Percentiles rank a stretch among this genome's conserved stretches.
Conservation (phyloP, 2,888 invertebrate species). For the Apotomis turbidana region DNA sequence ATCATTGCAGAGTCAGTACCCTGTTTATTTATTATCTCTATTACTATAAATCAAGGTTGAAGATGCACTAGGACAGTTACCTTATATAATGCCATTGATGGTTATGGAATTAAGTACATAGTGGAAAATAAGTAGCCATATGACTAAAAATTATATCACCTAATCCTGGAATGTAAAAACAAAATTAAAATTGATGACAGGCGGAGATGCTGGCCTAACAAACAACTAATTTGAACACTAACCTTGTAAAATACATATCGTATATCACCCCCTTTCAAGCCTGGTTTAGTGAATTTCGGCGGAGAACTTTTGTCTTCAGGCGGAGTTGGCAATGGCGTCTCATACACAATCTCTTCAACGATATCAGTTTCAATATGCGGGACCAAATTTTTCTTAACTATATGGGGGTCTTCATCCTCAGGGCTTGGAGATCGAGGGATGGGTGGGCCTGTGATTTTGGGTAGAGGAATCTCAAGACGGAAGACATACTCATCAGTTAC, state of each 20-base stretch:
- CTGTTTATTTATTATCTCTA: too few species aligned
- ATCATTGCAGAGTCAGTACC: too few species aligned
- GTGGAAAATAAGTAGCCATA: too few species aligned
- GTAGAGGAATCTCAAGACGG: conserved; percentile 64
- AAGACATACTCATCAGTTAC: conserved; percentile 76
- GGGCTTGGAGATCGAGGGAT: conserved; percentile 58
- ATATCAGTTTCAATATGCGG: conserved; percentile 69
- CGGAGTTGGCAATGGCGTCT: conserved; percentile 68
- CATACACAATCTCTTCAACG: conserved; percentile 63
- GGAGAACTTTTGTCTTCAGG: conserved; percentile 53
- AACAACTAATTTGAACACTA: background rate
- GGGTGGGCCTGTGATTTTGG: conserved; percentile 60
- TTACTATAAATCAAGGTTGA: too few species aligned
- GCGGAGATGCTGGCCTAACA: too few species aligned
- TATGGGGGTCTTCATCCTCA: conserved; percentile 66
- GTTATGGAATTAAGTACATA: too few species aligned
- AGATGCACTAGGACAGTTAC: too few species aligned
- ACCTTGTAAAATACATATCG: conserved; percentile 25
- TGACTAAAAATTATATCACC: too few species aligned
- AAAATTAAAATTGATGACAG: too few species aligned
- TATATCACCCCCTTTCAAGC: conserved; percentile 51
- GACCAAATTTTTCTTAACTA: conserved; percentile 69
- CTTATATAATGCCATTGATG: too few species aligned
- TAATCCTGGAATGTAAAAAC: too few species aligned
- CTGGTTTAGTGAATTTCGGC: conserved; percentile 62